Evolutionary conservation across 2,888 invertebrate genomes (phyloP).

Genomic region (Palloptera scutellata): DNA sequence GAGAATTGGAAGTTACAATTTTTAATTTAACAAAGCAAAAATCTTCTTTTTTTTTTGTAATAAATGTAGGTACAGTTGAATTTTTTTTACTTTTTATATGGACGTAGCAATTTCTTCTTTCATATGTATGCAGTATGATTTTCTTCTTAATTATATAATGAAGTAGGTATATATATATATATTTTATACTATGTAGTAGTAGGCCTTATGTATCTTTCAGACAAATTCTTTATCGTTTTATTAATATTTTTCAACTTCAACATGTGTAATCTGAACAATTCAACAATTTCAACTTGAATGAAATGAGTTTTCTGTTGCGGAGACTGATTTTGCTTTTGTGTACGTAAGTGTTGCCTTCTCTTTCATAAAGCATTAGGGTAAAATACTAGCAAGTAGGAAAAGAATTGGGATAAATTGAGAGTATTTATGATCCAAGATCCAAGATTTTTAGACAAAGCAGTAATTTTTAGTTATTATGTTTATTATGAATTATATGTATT

Average conservation of each 20-base stretch:
- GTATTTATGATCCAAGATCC: too few species aligned
- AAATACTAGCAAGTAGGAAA: too few species aligned
- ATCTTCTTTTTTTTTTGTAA: background rate
- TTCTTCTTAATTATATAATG: slow-evolving; percentile 41
- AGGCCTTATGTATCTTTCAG: slow-evolving; percentile 36
- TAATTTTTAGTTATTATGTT: too few species aligned
- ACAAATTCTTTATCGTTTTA: slow-evolving; percentile 22
- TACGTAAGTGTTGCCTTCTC: too few species aligned
- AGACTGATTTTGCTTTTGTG: too few species aligned
- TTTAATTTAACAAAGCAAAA: too few species aligned
- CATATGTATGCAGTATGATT: too few species aligned
- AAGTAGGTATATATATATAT: slow-evolving; percentile 47
- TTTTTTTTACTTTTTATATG: background rate
- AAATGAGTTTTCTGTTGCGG: slow-evolving; percentile 33
- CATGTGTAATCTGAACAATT: slow-evolving; percentile 56
- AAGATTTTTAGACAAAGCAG: too few species aligned
- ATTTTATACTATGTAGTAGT: slow-evolving; percentile 42
- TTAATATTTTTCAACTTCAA: slow-evolving; percentile 46
- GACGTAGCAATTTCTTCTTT: too few species aligned
- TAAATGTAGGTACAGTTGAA: background rate
- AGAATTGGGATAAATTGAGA: too few species aligned
- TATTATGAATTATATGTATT: too few species aligned
- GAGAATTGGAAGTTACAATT: background rate
- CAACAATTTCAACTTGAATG: slow-evolving; percentile 63
- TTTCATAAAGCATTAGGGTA: too few species aligned